Conservation (phyloP, 2,113 vertebrate genomes). For the Antechinus stuartii region DNA sequence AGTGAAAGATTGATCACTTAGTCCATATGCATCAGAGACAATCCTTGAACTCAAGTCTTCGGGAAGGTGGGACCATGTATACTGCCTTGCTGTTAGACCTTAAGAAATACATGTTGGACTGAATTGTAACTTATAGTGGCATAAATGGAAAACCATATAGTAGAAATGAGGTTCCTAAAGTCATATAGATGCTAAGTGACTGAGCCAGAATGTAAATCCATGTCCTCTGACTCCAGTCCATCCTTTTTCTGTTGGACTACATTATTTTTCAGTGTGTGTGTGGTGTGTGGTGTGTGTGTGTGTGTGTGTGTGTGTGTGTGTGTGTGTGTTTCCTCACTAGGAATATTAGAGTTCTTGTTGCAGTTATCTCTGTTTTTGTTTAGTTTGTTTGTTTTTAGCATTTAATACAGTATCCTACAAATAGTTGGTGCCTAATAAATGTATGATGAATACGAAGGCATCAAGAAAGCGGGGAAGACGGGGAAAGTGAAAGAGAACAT, state of each 20-base stretch:
- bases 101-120: not conserved
- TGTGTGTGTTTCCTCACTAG: not conserved
- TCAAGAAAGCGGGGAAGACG: no score
- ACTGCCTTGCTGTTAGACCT: no score
- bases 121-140: not conserved
- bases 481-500: no score
- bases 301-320: no score
- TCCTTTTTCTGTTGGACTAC: not conserved
- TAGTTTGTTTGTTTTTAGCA: no score
- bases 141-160: not conserved
- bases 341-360: not conserved
- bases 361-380: not conserved
- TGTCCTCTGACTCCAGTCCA: not conserved
- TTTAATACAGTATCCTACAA: no score
- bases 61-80: no score
- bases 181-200: not conserved
- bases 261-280: not conserved
- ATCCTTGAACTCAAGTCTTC: not conserved
- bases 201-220: not conserved
- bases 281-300: no score
- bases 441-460: no score
- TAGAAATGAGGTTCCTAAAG: not conserved
- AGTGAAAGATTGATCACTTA: not conserved
- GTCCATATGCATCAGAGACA: not conserved
- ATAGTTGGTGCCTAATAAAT: no score